A percentile compares a stretch with the other conserved stretches of the same genome.
These are phyloP conservation scores for Platorchestia sp. DNA, from an alignment of 1,140 invertebrate species.

Conservation along the genomic window DNA sequence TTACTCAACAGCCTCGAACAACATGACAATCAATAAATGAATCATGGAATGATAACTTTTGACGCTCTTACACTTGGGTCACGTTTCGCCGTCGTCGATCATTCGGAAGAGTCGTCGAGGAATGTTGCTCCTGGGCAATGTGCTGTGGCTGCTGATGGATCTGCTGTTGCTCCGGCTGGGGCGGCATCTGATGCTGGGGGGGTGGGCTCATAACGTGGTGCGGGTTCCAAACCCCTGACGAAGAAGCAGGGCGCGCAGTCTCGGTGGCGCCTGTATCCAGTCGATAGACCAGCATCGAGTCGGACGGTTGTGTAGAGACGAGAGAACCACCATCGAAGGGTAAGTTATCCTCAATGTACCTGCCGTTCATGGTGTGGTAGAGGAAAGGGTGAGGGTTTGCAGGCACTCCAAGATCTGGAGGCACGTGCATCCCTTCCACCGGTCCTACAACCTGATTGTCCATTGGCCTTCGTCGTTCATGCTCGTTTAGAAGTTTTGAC, in stretches of 20 bases:
- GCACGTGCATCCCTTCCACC: slow-evolving; percentile 55
- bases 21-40: background rate
- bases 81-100: slow-evolving; percentile 67
- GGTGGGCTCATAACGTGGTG: slow-evolving; percentile 59
- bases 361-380: slow-evolving; percentile 67
- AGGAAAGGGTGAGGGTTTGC: slow-evolving; percentile 66
- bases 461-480: slow-evolving; percentile 72
- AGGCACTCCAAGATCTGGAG: slow-evolving; percentile 66
- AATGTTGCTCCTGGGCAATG: slow-evolving; percentile 59
- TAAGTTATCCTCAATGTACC: slow-evolving; percentile 67
- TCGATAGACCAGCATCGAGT: slow-evolving; percentile 65
- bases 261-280: slow-evolving; percentile 62
- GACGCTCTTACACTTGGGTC: slow-evolving; percentile 64
- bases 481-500: slow-evolving; percentile 76
- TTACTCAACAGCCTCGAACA: background rate
- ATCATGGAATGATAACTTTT: background rate
- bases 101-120: slow-evolving; percentile 59
- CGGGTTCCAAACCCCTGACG: slow-evolving; percentile 60
- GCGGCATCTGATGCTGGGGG: slow-evolving; percentile 57
- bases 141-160: slow-evolving; percentile 63
- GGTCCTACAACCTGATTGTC: slow-evolving; percentile 56
- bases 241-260: slow-evolving; percentile 60
- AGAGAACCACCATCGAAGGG: slow-evolving; percentile 66
- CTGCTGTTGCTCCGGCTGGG: slow-evolving; percentile 64
- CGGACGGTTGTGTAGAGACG: slow-evolving; percentile 66